Conservation (phyloP, 2,113 vertebrate species). For the Apaloderma vittatum region DNA sequence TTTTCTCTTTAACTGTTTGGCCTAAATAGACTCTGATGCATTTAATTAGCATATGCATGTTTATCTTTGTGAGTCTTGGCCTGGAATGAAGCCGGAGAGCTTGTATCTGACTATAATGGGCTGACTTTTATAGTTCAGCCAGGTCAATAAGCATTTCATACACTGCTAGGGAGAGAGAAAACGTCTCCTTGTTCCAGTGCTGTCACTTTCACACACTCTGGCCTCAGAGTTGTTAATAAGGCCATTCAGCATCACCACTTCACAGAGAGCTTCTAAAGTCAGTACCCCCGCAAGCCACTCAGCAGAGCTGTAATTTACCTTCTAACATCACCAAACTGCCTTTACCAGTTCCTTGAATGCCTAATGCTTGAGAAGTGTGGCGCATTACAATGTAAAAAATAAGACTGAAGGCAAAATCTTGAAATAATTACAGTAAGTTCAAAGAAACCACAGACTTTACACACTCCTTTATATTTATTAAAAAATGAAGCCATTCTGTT, state of each 20-base stretch:
- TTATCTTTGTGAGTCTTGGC: conserved; percentile 21
- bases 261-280: not conserved
- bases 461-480: conserved; percentile 13
- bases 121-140: conserved; percentile 12
- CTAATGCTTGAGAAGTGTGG: not conserved
- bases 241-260: not conserved
- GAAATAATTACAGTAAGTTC: conserved; percentile 44
- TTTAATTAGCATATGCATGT: conserved; percentile 21
- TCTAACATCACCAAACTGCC: not conserved
- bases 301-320: conserved; percentile 21
- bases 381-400: conserved; percentile 39
- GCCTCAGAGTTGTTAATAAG: conserved; percentile 1
- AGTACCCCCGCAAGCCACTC: not conserved
- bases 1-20: conserved; percentile 25
- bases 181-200: conserved; percentile 13
- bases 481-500: not conserved
- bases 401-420: conserved; percentile 44
- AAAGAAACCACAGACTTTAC: conserved; percentile 15
- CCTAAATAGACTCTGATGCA: not conserved
- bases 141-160: conserved; percentile 38
- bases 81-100: conserved; percentile 23
- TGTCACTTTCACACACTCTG: not conserved
- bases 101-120: conserved; percentile 27
- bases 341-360: conserved; percentile 34
- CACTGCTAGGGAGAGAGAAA: conserved; percentile 13